Evolutionary conservation across 1,140 invertebrate species (phyloP), one percentile per base, ranked within the genome.

Genomic region (Papilio glaucus): DNA sequence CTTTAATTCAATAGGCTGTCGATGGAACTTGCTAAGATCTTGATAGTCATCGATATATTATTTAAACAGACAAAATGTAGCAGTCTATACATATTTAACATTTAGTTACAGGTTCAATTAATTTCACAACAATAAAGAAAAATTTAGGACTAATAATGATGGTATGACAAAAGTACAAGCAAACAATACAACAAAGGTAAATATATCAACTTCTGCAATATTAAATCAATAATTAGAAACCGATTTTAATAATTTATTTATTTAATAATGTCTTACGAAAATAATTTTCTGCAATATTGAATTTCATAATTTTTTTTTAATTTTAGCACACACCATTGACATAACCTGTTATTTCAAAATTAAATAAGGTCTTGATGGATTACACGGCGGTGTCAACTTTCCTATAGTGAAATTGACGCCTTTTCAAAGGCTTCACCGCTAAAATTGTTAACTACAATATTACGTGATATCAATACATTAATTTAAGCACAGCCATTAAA

Each of bases 401-500:
- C 29, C 29, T 33, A 33, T 33, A 3, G 29, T 2, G 29, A 33
- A 33, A 33, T 6, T 33, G 29, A 3, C 29, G 29, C 6, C 2
- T 3, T 33, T 33, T 33, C 29, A 13, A 49, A 21, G 45, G 45
- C 7, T 49, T 49, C 18, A 15, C 45, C 8, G 21, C 10, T 53
- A 53, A 24, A 24, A 53, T 53, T 45, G 29, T 33, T 24, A 9
- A 12, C 49, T 53, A 53, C 49, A 21, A 49, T 53, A 24, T 9
- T 1, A 13, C 10, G 0, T 53, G 49, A 26, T 24, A 53, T 53
- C 49, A 53, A 18, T 53, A 53, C 49, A 53, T 53, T 53, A n/a
- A n/a, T n/a, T n/a, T n/a, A 53, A 53, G 49, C 49, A 53, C 49
- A 53, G 49, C 49, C 49, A 53, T 53, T 53, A 53, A 53, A 49